Base-by-base conservation (phyloP, 1,140 invertebrate species). In the Samia ricini region DNA sequence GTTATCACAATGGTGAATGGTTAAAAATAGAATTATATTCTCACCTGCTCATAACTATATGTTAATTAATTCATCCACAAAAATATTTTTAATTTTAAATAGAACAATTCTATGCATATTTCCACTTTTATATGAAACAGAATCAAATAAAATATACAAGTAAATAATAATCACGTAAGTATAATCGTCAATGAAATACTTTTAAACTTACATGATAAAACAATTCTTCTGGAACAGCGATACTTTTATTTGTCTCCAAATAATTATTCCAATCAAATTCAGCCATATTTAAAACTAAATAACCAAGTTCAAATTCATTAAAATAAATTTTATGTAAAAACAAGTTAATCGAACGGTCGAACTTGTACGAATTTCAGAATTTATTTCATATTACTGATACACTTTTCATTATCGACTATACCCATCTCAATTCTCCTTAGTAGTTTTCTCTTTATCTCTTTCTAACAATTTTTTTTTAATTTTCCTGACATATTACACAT, bases 181-280 rank as follows among this genome's bases (percentile, higher is more conserved):
- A 42, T 42, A 4, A n/a, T 61, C 50, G 42, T 60, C 57, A 55
- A 50, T 42, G 23, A 62, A 67, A 59, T 60, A 62, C 29, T 66
- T 56, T 60, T 50, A 63, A 66, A 86, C 87, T 88, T 83, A 89
- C 87, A 79, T 89, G 87, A 76, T 77, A 82, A 88, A 89, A 89
- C 73, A 89, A 76, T 83, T 88, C 85, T 83, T 89, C 87, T 61
- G 85, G 87, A 54, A 89, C 81, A 68, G 79, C 81, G 59, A 78
- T 68, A 63, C 76, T 76, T 74, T 87, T 85, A 68, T 77, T 88
- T 26, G 77, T 64, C 80, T 89, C 77, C 65, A 89, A 81, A 83
- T 81, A 88, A 77, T 85, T 82, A 60, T 69, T 85, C 85, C 85
- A 89, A 72, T 88, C 85, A 65, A 88, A 89, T 24, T 86, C 83